Evolutionary conservation across 2,113 vertebrate genomes (phyloP), one percentile per base, ranked within the genome.

Genomic region (Ardeotis arabs): DNA sequence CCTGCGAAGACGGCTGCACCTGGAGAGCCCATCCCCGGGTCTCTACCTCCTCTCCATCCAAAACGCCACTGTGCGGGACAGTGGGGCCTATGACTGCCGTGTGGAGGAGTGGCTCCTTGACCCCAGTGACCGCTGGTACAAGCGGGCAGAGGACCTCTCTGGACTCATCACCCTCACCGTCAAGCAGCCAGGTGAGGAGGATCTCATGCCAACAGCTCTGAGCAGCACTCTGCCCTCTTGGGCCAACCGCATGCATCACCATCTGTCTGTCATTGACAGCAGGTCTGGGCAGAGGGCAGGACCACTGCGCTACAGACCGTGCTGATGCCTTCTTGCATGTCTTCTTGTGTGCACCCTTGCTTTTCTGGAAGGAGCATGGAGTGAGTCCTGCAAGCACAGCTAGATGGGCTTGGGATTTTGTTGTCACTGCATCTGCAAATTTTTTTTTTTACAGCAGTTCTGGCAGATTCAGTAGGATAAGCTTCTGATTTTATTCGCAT

Each of bases 61-160:
- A 95, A 98, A 98, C 0, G 97, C 98, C 5, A 99, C 99, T 0
- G 98, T 98, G 95, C 98, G 98, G 77, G 99, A 99, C 93, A 99
- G 99, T 0, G 99, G 99, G 1, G 91, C 96, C 45, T 98, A 98
- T 9, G 69, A 97, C 94, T 98, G 98, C 96, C 97, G 86, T 0
- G 98, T 98, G 86, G 98, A 98, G 95, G 99, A 99, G 97, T 99
- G 99, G 99, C 98, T 99, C 64, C 98, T 98, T 1, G 98, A 99
- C 96, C 99, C 99, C 14, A 96, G 98, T 0, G 98, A 99, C 21
- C 87, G 74, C 62, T 99, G 99, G 99, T 99, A 99, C 86, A 98
- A 98, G 58, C 97, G 99, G 53, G 98, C 99, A 4, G 98, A 99
- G 79, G 99, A 99, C 55, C 87, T 98, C 3, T 99, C 99, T 0